A percentile compares a stretch with the other conserved stretches of the same genome.
Evolutionary conservation across 2,113 vertebrate genomes (phyloP).

Genomic region (Micromys minutus): DNA sequence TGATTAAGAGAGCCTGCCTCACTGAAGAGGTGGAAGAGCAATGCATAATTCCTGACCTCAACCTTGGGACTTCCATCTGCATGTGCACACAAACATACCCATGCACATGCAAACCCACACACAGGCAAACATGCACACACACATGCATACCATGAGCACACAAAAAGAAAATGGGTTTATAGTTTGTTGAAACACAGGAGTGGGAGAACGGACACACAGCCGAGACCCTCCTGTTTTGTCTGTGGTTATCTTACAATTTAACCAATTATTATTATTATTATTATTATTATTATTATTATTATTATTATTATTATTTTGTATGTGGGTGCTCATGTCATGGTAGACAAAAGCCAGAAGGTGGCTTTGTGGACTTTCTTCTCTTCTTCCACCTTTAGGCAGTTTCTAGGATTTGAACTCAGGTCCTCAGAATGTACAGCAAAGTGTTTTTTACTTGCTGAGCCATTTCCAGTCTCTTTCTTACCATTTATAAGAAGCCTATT

Average conservation of each 20-base stretch:
- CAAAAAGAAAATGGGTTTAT: not conserved
- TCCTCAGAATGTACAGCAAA: not conserved
- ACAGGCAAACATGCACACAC: not conserved
- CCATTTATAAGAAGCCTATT: not conserved
- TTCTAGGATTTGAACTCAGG: not conserved
- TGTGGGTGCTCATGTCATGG: not conserved
- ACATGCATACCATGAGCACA: not conserved
- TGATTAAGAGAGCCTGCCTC: not conserved
- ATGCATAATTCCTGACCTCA: not conserved
- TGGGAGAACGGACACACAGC: not conserved
- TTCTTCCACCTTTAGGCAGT: too few species aligned
- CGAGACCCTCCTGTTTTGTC: not conserved
- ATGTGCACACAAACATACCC: not conserved
- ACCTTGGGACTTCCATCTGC: not conserved
- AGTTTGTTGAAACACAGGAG: not conserved
- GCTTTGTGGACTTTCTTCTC: not conserved
- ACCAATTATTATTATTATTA: not conserved
- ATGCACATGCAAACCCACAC: not conserved
- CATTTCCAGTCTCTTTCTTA: not conserved
- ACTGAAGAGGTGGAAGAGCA: not conserved
- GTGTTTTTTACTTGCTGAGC: not conserved
- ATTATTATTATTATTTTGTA: not conserved
- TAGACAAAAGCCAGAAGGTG: too few species aligned
- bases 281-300: not conserved
- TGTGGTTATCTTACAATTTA: not conserved